Base-by-base conservation (phyloP, 2,113 vertebrate genomes). In the Centrocercus urophasianus region DNA sequence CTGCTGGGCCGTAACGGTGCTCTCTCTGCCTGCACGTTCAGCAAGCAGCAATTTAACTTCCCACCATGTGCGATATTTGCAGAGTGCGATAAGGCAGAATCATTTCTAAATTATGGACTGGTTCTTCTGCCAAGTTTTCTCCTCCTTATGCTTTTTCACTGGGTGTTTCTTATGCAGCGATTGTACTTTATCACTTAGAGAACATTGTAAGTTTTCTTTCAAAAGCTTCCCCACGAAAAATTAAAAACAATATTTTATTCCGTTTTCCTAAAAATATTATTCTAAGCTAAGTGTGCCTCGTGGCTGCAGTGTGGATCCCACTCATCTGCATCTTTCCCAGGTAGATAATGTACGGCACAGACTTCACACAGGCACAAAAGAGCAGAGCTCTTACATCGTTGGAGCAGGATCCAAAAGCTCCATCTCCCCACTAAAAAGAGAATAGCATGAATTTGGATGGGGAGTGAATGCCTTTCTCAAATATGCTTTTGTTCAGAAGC, bases 191-290 rank as follows among this genome's bases (percentile, higher is more conserved):
- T 86, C 65, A 90, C 61, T 94, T 52, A 65, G 80, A 93, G 89
- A 87, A 94, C 1, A 0, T 36, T 92, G 75, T 52, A 89, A 79
- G 77, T 77, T 90, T 97, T 88, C 93, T 67, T 82, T 95, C 73
- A 93, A 93, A 30, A 90, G 77, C 72, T 78, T 86, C 47, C 42
- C 34, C 40, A 40, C 34, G 43, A n/a, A 50, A 97, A 93, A 45
- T 63, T 94, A 95, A 86, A 94, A 14, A 90, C 64, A 85, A 69
- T 61, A 63, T 94, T 97, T 94, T 89, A 83, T 89, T 70, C 80
- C 89, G 40, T 73, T 89, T 38, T 43, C 72, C 93, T 94, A 91
- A 96, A 97, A 96, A 96, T 90, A 85, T 28, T 71, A 15, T n/a
- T 94, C n/a, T 45, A 87, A 87, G 88, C 47, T 75, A 60, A 92